Conservation (phyloP, 2,888 invertebrate species). For the Perithous albicinctus region DNA sequence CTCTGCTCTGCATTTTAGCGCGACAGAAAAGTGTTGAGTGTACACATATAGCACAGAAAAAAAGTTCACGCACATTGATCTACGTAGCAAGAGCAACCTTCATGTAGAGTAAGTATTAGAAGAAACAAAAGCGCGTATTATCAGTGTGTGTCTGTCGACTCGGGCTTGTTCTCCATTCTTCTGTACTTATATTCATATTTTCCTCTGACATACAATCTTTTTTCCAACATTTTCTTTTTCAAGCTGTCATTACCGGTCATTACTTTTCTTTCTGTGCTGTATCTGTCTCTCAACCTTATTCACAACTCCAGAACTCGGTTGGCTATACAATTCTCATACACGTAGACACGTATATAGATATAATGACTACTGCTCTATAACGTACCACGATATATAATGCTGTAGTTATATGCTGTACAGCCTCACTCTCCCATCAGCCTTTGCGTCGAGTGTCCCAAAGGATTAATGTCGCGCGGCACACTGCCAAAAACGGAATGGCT, state of each 20-base stretch:
- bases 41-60: no score
- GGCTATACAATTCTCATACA: not conserved
- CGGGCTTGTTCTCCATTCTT: not conserved
- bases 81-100: not conserved
- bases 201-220: not conserved
- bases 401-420: slow-evolving; percentile 21
- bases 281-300: not conserved
- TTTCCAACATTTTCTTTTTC: not conserved
- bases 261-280: not conserved
- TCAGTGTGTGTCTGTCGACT: not conserved
- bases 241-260: slow-evolving; percentile 5
- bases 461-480: slow-evolving; percentile 81
- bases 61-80: no score
- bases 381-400: slow-evolving; percentile 21
- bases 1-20: slow-evolving; percentile 20
- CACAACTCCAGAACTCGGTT: not conserved
- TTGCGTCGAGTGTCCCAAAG: slow-evolving; percentile 74
- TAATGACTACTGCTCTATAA: not conserved
- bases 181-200: not conserved
- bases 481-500: slow-evolving; percentile 80
- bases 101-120: not conserved
- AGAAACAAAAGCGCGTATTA: slow-evolving; percentile 26
- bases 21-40: not conserved
- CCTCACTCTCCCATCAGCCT: slow-evolving; percentile 64
- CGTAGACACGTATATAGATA: slow-evolving; percentile 14